These are phyloP conservation scores for Apeltes quadracus DNA, from an alignment of 2,113 vertebrate species.

Conservation along the genomic window DNA sequence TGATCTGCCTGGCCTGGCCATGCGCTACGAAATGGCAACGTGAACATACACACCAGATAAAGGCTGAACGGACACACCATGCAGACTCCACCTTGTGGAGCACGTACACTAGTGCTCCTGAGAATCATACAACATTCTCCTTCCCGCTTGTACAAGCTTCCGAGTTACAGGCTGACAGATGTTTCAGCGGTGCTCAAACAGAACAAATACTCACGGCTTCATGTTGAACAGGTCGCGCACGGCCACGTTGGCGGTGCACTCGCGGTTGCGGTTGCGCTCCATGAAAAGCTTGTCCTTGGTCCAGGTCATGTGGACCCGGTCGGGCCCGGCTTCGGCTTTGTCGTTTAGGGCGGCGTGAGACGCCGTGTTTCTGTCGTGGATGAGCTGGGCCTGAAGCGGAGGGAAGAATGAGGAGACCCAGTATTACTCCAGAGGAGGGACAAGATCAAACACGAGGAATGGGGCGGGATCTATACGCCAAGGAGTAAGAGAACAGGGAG, in stretches of 20 bases:
- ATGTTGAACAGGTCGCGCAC: constrained; percentile 94
- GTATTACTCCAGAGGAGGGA: background rate
- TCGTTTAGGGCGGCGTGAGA: constrained; percentile 79
- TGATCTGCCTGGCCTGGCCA: constrained; percentile 36
- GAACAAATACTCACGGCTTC: constrained; percentile 88
- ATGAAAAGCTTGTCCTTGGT: constrained; percentile 91
- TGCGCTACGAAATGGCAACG: constrained; percentile 51
- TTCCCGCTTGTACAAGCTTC: background rate
- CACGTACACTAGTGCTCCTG: background rate
- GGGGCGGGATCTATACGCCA: background rate
- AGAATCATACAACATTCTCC: background rate
- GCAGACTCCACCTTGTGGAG: constrained; percentile 36
- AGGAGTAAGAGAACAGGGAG: background rate
- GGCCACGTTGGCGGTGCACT: constrained; percentile 72
- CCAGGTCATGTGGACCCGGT: constrained; percentile 97
- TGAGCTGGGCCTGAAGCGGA: constrained; percentile 88
- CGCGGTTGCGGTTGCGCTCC: constrained; percentile 86
- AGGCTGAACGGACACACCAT: constrained; percentile 63
- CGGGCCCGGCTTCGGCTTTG: constrained; percentile 73
- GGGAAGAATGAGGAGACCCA: background rate
- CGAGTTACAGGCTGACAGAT: background rate
- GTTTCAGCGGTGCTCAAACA: background rate
- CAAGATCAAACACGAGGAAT: background rate
- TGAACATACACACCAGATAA: constrained; percentile 50
- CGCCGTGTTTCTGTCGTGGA: constrained; percentile 93